A percentile compares a stretch with the other conserved stretches of the same genome.
Evolutionary conservation across 2,113 vertebrate genomes (phyloP).

Genomic region (Butastur rufipennis): DNA sequence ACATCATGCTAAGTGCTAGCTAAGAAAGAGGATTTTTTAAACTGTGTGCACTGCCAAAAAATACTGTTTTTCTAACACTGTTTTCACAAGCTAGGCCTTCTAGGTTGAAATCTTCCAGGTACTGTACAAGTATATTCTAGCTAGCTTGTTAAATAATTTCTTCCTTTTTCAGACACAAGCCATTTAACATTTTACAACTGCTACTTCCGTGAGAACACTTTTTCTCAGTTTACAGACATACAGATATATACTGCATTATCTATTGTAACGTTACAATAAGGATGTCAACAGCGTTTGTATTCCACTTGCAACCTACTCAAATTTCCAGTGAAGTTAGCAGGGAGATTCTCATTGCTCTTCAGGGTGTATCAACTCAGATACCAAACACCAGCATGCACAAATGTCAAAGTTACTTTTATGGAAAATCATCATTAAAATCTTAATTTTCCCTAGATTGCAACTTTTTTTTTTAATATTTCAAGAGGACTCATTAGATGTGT

Average conservation of each 20-base stretch:
- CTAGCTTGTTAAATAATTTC: not conserved
- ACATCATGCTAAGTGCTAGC: too few species aligned
- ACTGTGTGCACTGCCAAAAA: not conserved
- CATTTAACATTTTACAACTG: not conserved
- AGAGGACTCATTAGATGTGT: not conserved
- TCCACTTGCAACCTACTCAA: not conserved
- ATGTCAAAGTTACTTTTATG: rapidly evolving
- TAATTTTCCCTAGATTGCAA: not conserved
- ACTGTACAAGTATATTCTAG: not conserved
- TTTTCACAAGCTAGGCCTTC: not conserved
- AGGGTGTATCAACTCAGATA: not conserved
- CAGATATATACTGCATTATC: not conserved
- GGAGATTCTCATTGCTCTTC: not conserved
- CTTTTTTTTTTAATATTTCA: not conserved
- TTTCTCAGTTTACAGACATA: not conserved
- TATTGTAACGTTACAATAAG: not conserved
- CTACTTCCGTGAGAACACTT: not conserved
- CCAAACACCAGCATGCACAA: not conserved
- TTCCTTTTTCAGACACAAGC: not conserved
- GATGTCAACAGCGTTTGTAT: not conserved
- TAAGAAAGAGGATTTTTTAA: too few species aligned
- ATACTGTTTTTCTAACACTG: rapidly evolving
- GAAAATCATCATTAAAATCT: not conserved
- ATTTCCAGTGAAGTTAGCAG: not conserved
- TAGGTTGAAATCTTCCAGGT: not conserved